A percentile compares a stretch with the other conserved stretches of the same genome.
Evolutionary conservation across 2,888 invertebrate genomes (phyloP).

Genomic region (Meghimatium bilineatum): DNA sequence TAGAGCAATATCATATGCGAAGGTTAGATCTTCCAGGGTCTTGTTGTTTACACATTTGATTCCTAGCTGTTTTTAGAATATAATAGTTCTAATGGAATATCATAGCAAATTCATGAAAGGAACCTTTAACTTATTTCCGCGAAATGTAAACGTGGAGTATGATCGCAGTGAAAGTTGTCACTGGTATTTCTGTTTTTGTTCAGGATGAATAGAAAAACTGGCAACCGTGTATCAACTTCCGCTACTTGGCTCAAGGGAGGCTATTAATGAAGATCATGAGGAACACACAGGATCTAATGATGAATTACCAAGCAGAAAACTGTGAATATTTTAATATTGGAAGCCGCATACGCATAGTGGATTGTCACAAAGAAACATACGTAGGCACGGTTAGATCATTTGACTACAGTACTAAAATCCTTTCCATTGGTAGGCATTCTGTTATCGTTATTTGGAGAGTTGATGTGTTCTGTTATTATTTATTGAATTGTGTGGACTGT

Average conservation of each 20-base stretch:
- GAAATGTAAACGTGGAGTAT: too few species aligned
- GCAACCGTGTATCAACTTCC: constrained; percentile 17
- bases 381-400: constrained; percentile 46
- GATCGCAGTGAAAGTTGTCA: background rate
- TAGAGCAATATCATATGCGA: too few species aligned
- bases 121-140: too few species aligned
- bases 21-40: too few species aligned
- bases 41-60: too few species aligned
- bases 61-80: too few species aligned
- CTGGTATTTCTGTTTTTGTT: background rate
- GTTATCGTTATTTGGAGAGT: background rate
- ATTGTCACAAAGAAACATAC: constrained; percentile 43
- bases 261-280: constrained; percentile 43
- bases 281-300: constrained; percentile 35
- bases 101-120: too few species aligned
- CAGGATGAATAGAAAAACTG: background rate
- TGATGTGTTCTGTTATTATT: too few species aligned
- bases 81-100: too few species aligned
- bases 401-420: constrained; percentile 38
- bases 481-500: too few species aligned
- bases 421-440: constrained; percentile 43
- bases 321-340: constrained; percentile 45
- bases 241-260: constrained; percentile 24
- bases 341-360: constrained; percentile 38
- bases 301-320: constrained; percentile 41